Evolutionary conservation across 2,113 vertebrate genomes (phyloP).

Genomic region (Malurus alboscapulatus): DNA sequence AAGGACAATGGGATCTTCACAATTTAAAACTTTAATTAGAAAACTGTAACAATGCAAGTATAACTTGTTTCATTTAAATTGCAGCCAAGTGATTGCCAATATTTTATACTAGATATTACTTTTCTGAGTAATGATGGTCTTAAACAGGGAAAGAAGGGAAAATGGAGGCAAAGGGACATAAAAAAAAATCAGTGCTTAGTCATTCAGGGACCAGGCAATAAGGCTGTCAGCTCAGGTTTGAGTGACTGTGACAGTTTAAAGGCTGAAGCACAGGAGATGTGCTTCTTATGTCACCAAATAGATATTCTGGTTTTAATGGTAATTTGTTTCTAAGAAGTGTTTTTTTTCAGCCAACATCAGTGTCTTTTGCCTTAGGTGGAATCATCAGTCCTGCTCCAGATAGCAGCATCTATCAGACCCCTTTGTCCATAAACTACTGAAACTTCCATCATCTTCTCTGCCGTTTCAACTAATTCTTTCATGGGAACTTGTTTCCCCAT

Average conservation of each 20-base stretch:
- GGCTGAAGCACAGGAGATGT: not conserved
- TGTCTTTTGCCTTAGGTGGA: not conserved
- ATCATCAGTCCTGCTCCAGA: not conserved
- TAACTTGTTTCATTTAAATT: not conserved
- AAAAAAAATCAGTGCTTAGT: not conserved
- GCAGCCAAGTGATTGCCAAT: not conserved
- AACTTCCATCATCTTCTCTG: not conserved
- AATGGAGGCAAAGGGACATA: not conserved
- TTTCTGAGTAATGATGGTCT: not conserved
- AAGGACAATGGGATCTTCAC: not conserved
- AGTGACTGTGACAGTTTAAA: not conserved
- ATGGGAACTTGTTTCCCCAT: not conserved
- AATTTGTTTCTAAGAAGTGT: not conserved
- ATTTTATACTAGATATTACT: not conserved
- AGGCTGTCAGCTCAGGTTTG: not conserved
- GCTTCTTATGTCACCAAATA: not conserved
- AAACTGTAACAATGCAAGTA: not conserved
- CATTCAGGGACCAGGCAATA: not conserved
- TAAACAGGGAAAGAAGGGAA: not conserved
- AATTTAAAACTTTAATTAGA: not conserved
- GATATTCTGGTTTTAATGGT: not conserved
- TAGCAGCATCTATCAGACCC: rapidly evolving
- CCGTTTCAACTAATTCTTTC: not conserved
- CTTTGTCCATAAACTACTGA: not conserved
- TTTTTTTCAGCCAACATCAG: not conserved